phyloP scores from a whole-genome alignment of 2,797 vertebrate genomes.

The Odontamblyopus rebecca region DNA sequence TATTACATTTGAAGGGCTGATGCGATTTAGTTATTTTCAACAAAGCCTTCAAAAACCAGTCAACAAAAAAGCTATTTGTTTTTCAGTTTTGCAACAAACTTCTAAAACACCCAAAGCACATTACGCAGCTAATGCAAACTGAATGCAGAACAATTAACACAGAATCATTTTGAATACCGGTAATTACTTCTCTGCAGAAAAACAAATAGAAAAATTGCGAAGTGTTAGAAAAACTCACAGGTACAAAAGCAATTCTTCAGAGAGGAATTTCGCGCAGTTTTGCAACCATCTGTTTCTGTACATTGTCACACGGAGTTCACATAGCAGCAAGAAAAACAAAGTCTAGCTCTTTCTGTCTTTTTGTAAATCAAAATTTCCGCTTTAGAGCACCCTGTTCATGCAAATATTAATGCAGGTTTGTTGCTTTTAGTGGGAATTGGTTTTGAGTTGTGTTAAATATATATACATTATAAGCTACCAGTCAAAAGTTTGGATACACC shows the following conservation, averaged over 20 bases:
- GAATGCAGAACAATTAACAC: slow-evolving; percentile 21
- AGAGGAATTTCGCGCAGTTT: slow-evolving; percentile 1
- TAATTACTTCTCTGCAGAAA: slow-evolving; percentile 18
- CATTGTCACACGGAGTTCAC: background rate
- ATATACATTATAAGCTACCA: too few relatives aligned
- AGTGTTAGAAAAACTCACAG: slow-evolving; percentile 6
- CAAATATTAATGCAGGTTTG: background rate
- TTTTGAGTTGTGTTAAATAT: too few relatives aligned
- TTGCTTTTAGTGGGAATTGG: too few relatives aligned
- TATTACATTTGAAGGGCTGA: background rate
- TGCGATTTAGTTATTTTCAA: slow-evolving; percentile 14
- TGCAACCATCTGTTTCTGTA: slow-evolving; percentile 1
- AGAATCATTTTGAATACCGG: slow-evolving; percentile 15
- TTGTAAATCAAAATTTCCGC: background rate
- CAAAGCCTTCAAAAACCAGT: slow-evolving; percentile 8
- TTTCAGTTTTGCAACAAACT: slow-evolving; percentile 13
- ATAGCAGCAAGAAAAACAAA: background rate
- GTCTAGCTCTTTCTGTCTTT: background rate
- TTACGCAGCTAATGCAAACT: background rate
- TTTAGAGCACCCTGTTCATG: background rate
- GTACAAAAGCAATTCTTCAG: slow-evolving; percentile 19
- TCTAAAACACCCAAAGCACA: slow-evolving; percentile 12
- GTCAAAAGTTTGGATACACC: too few relatives aligned
- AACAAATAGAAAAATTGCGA: background rate
- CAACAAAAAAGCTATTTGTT: slow-evolving; percentile 15